Evolutionary conservation across 2,113 vertebrate genomes (phyloP).

Genomic region (Vidua macroura): DNA sequence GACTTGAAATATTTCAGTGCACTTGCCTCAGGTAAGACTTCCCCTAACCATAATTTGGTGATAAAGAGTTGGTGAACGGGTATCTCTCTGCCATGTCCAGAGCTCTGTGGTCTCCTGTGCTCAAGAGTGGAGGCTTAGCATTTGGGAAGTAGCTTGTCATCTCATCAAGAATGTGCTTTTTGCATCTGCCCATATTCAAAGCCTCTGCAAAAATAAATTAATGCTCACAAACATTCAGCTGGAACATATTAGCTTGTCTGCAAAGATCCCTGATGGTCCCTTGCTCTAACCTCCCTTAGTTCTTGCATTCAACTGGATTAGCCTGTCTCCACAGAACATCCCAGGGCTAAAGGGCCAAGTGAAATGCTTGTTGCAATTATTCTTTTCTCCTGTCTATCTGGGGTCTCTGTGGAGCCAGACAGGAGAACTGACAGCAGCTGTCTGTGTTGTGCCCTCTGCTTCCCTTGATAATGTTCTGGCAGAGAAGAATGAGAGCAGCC

Average conservation of each 20-base stretch:
- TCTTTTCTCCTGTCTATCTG: conserved; percentile 46
- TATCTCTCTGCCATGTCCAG: not conserved
- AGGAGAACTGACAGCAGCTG: conserved; percentile 30
- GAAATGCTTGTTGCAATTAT: conserved; percentile 47
- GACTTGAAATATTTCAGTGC: not conserved
- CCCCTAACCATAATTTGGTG: not conserved
- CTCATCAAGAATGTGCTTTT: not conserved
- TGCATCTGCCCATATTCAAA: not conserved
- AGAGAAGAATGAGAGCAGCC: conserved; percentile 53
- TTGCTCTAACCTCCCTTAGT: conserved; percentile 43
- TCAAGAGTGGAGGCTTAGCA: not conserved
- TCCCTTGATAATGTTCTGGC: conserved; percentile 22
- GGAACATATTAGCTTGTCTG: conserved; percentile 34
- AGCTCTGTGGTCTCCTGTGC: not conserved
- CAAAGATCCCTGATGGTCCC: conserved; percentile 11
- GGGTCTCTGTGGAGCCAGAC: conserved; percentile 34
- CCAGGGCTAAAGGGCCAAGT: conserved; percentile 42
- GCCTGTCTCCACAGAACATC: conserved; percentile 42
- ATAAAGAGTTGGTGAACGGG: not conserved
- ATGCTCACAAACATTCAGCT: conserved; percentile 23
- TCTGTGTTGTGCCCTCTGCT: not conserved
- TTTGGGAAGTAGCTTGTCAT: not conserved
- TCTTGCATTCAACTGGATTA: conserved; percentile 10
- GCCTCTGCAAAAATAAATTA: not conserved
- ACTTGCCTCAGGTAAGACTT: not conserved